Conservation (phyloP, 2,888 invertebrate genomes). For the Lydus trimaculatus region DNA sequence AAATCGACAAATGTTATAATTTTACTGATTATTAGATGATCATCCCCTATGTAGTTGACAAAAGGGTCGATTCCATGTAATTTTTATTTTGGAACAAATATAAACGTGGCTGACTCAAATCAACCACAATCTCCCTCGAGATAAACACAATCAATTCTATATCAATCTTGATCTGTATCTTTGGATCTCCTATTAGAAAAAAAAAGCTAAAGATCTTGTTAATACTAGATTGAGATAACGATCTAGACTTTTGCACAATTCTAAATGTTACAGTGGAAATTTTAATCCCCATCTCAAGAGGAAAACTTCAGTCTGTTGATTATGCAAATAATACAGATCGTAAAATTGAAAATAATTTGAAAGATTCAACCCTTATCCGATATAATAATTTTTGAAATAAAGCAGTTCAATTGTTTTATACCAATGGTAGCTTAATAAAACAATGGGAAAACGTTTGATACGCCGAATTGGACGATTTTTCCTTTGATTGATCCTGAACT, state of each 20-base stretch:
- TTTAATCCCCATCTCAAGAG: background rate
- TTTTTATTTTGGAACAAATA: background rate
- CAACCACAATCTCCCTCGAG: background rate
- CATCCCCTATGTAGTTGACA: background rate
- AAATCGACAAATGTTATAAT: background rate
- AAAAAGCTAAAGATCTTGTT: too few species aligned
- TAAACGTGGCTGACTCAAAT: background rate
- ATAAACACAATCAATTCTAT: background rate
- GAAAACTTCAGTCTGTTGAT: background rate
- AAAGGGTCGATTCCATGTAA: background rate
- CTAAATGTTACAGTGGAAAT: background rate
- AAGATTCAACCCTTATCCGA: background rate
- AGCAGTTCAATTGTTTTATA: background rate
- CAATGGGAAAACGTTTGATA: background rate
- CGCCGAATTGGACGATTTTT: background rate
- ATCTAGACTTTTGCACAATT: too few species aligned
- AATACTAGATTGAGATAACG: too few species aligned
- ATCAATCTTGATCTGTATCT: too few species aligned
- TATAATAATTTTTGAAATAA: background rate
- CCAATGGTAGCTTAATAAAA: background rate
- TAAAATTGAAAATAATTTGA: background rate
- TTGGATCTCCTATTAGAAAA: too few species aligned
- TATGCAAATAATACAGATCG: background rate
- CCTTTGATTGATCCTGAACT: background rate
- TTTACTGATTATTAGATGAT: slow-evolving; percentile 43